Base-by-base conservation (phyloP, 2,113 vertebrate species). In the Trinectes maculatus region DNA sequence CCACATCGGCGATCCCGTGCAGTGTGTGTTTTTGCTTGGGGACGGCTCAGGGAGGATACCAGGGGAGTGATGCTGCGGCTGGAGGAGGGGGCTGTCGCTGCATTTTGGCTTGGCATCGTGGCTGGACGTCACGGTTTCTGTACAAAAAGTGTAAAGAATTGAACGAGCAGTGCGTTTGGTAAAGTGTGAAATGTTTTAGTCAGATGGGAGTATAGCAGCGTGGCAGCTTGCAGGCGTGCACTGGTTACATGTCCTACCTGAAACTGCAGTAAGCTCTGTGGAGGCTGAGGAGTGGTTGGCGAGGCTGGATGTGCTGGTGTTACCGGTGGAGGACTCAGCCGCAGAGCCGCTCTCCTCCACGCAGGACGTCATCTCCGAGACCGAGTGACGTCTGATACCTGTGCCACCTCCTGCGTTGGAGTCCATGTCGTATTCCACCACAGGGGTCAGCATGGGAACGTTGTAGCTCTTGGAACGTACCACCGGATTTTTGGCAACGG, bases 401-500 rank as follows among this genome's bases (percentile, higher is more conserved):
- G 69, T 8, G 0, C 85, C 6, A 3, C 91, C 83, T 16, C 76
- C 86, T 0, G 82, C 29, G 0, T 89, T 26, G 9, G 44, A n/a
- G 49, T 77, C 97, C 0, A 69, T 63, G 53, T 97, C 96, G 0
- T 95, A 93, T 86, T 99, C 98, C 0, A 88, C 95, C 73, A 98
- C 94, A 0, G 98, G 98, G 0, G 95, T 97, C 79, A 98, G 92
- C 89, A 97, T 86, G 0, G 96, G 96, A 0, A 96, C 93, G 83
- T 98, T 99, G 93, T 98, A 98, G 91, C 96, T 98, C 88, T 96
- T 95, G 0, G 98, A 98, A 1, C 96, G 93, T 15, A 98, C 94
- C 74, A 98, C 97, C 0, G 91, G 95, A 78, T 95, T 97, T 90
- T 97, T 98, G 31, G 89, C 76, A 22, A 80, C 58, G 0, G 94